Percentiles rank a stretch among this genome's conserved stretches.
These are phyloP conservation scores for Adelges cooleyi DNA, from an alignment of 1,140 invertebrate species.

Conservation along the genomic window DNA sequence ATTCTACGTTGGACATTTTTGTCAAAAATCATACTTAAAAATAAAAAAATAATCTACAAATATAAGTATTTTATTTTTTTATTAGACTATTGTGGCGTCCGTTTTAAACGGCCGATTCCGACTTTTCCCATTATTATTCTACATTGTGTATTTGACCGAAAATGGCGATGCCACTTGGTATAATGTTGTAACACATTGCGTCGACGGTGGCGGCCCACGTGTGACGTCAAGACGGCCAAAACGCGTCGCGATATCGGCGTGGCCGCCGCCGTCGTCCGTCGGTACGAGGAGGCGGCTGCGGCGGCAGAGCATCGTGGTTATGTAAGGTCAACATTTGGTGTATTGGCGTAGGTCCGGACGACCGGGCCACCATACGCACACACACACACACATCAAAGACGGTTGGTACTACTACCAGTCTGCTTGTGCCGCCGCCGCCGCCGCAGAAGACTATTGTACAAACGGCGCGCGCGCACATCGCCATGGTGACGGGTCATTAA, in stretches of 20 bases:
- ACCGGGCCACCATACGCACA: neutral
- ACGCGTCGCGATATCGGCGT: neutral
- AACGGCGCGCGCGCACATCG: neutral
- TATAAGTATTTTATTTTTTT: too few species aligned
- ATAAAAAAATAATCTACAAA: too few species aligned
- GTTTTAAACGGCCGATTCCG: too few species aligned
- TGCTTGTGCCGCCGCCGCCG: neutral
- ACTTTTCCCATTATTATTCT: too few species aligned
- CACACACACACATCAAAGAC: neutral
- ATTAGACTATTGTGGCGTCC: too few species aligned
- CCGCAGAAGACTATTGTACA: neutral
- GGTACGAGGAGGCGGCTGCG: neutral
- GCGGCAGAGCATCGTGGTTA: neutral
- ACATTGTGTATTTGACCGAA: too few species aligned
- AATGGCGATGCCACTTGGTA: too few species aligned
- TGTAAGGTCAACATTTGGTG: conserved; percentile 27
- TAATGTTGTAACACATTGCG: too few species aligned
- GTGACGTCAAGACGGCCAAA: too few species aligned
- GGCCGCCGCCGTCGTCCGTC: neutral
- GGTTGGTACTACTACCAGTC: conserved; percentile 10
- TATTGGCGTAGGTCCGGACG: conserved; percentile 19
- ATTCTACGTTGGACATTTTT: too few species aligned
- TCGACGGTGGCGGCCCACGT: too few species aligned
- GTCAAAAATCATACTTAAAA: too few species aligned
- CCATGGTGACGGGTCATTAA: conserved; percentile 20